Conservation (phyloP, 2,888 invertebrate genomes). For the Drosophila crucigera region DNA sequence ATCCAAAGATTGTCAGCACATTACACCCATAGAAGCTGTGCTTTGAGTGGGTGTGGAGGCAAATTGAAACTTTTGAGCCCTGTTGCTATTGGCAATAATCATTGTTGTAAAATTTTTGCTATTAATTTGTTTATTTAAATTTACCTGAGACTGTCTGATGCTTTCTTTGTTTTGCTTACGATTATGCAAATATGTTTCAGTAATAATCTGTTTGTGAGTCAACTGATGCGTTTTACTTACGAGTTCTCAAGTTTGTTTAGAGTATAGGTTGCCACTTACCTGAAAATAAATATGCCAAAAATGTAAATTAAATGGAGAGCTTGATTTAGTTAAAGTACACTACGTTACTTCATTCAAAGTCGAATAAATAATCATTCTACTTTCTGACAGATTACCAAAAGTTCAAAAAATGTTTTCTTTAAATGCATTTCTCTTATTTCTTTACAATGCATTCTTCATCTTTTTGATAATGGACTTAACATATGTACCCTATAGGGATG, state of each 20-base stretch:
- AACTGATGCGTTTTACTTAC: conserved; percentile 44
- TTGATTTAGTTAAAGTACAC: not conserved
- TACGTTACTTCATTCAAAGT: not conserved
- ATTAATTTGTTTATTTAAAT: conserved; percentile 72
- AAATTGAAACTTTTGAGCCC: conserved; percentile 53
- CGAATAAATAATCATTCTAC: not conserved
- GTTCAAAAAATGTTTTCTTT: conserved; percentile 11
- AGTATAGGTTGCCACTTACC: conserved; percentile 58
- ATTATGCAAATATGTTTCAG: conserved; percentile 54
- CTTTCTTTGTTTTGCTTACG: conserved; percentile 29
- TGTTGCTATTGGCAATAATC: conserved; percentile 63
- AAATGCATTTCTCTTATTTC: conserved; percentile 5
- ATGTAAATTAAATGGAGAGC: not conserved
- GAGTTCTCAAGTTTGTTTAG: conserved; percentile 2
- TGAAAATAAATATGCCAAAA: conserved; percentile 38
- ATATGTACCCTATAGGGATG: not conserved
- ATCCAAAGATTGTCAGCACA: conserved; percentile 74
- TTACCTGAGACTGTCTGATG: conserved; percentile 31
- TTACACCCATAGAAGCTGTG: conserved; percentile 42
- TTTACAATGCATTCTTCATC: conserved; percentile 16
- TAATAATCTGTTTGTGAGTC: conserved; percentile 20
- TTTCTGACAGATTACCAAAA: not conserved
- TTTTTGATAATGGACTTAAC: not conserved
- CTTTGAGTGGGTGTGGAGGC: not conserved
- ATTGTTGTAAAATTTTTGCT: conserved; percentile 52